Evolutionary conservation across 2,797 vertebrate species (phyloP).

Genomic region (Strix occidentalis): DNA sequence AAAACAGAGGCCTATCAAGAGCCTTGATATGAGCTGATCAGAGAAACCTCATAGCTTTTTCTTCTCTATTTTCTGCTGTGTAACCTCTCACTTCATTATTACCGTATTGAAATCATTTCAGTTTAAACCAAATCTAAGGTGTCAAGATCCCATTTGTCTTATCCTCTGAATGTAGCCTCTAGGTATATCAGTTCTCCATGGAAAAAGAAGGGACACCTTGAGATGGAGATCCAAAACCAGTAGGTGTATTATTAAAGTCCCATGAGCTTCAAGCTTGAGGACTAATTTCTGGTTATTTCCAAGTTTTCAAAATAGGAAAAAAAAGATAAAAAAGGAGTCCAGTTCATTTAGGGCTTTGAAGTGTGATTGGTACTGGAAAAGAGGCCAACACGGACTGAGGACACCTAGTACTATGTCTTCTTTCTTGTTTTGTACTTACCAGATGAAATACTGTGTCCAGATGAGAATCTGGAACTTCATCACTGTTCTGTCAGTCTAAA

Average conservation of each 20-base stretch:
- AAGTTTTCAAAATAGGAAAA: background rate
- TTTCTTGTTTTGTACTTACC: background rate
- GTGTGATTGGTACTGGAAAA: background rate
- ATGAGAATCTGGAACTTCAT: background rate
- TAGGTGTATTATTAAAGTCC: background rate
- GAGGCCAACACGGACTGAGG: fast-evolving
- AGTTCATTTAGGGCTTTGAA: background rate
- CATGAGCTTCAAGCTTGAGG: background rate
- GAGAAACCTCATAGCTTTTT: background rate
- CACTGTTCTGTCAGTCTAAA: background rate
- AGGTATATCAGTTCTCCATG: background rate
- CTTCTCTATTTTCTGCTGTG: background rate
- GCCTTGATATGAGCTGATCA: background rate
- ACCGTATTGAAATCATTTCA: background rate
- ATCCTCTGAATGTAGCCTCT: background rate
- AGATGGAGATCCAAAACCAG: background rate
- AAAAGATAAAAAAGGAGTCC: fast-evolving
- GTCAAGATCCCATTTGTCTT: background rate
- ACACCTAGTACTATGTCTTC: background rate
- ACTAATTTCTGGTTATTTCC: background rate
- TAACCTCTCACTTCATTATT: background rate
- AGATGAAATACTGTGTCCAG: background rate
- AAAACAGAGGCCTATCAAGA: background rate
- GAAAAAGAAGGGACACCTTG: background rate
- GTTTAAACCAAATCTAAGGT: background rate